A percentile compares a stretch with the other conserved stretches of the same genome.
Conservation (phyloP, 1,140 invertebrate species). For the Spodoptera frugiperda region DNA sequence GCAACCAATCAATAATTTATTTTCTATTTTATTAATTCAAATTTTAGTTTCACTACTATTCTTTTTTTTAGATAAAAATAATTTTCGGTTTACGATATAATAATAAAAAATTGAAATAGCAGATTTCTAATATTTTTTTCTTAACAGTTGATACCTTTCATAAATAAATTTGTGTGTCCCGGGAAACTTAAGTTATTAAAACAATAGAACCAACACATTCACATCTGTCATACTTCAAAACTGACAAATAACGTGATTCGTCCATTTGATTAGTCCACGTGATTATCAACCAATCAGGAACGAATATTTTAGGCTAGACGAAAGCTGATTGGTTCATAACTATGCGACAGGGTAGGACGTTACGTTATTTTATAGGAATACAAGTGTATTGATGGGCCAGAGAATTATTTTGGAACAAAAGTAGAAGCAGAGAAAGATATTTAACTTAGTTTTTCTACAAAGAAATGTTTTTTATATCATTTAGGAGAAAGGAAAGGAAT, state of each 20-base stretch:
- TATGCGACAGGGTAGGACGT: slow-evolving; percentile 1
- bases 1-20: slow-evolving; percentile 9
- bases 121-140: too few species aligned
- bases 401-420: background rate
- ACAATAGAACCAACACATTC: slow-evolving; percentile 32
- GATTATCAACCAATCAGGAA: slow-evolving; percentile 32
- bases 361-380: slow-evolving; percentile 38
- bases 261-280: slow-evolving; percentile 3
- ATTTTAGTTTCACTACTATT: background rate
- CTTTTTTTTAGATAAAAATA: too few species aligned
- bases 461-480: background rate
- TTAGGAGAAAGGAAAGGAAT: background rate
- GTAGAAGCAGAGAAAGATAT: background rate
- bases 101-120: too few species aligned
- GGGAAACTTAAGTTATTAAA: slow-evolving; percentile 13
- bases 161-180: slow-evolving; percentile 8
- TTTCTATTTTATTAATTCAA: background rate
- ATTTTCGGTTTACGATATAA: too few species aligned
- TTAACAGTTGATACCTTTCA: background rate
- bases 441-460: background rate
- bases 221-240: slow-evolving; percentile 35
- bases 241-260: slow-evolving; percentile 19
- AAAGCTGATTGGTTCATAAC: slow-evolving; percentile 15
- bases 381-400: slow-evolving; percentile 19
- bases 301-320: slow-evolving; percentile 24